Conservation (phyloP, 2,888 invertebrate species). For the Eupithecia tripunctaria region DNA sequence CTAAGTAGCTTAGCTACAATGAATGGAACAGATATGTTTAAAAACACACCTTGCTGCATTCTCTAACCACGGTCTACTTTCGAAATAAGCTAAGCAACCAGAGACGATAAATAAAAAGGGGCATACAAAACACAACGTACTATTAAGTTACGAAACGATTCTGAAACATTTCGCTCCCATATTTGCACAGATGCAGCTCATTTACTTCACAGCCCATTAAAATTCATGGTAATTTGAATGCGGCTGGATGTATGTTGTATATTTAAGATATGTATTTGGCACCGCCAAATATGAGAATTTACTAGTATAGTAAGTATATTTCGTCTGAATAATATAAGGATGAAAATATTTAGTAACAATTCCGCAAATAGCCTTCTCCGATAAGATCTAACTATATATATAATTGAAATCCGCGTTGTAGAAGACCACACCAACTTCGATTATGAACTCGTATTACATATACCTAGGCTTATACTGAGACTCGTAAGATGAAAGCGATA, state of each 20-base stretch:
- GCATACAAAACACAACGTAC: background rate
- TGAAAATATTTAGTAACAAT: too few relatives aligned
- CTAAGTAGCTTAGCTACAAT: too few relatives aligned
- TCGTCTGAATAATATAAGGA: background rate
- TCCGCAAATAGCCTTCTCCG: too few relatives aligned
- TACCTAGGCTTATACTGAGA: too few relatives aligned
- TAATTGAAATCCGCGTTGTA: too few relatives aligned
- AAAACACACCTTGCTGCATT: too few relatives aligned
- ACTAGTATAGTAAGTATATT: background rate
- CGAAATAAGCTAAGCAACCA: background rate
- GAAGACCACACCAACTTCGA: too few relatives aligned
- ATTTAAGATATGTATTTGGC: background rate
- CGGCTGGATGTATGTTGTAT: background rate
- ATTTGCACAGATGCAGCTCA: conserved; percentile 34
- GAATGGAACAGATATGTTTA: background rate
- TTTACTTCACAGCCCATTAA: conserved; percentile 8
- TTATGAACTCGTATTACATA: too few relatives aligned
- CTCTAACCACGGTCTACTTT: background rate
- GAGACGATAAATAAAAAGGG: background rate
- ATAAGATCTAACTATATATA: too few relatives aligned
- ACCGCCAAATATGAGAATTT: background rate
- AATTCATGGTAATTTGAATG: background rate
- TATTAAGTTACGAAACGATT: background rate
- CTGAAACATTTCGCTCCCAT: conserved; percentile 15
- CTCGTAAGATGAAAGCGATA: too few relatives aligned